phyloP scores from a whole-genome alignment of 1,140 invertebrate species.

The Tetragonula clypearis region DNA sequence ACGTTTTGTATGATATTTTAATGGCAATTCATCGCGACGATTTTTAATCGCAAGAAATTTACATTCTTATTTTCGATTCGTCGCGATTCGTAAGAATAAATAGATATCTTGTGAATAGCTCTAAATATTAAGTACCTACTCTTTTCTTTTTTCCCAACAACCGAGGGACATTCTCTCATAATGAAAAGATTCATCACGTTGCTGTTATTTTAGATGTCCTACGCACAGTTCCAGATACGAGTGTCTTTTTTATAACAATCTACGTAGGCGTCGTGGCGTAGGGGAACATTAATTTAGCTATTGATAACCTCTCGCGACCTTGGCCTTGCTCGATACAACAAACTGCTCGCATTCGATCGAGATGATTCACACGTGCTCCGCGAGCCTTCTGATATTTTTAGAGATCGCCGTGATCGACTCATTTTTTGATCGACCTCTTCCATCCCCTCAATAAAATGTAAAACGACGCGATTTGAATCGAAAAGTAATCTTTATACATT shows the following conservation, averaged over 20 bases:
- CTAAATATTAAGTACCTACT: too few relatives aligned
- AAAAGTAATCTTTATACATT: background rate
- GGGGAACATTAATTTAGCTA: slow-evolving; percentile 69
- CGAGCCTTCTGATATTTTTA: slow-evolving; percentile 36
- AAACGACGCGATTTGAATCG: background rate
- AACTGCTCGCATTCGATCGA: slow-evolving; percentile 44
- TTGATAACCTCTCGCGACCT: slow-evolving; percentile 67
- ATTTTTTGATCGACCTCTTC: background rate
- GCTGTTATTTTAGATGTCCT: background rate
- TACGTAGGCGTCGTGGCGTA: slow-evolving; percentile 21
- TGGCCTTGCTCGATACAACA: slow-evolving; percentile 69
- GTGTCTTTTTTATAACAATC: slow-evolving; percentile 38
- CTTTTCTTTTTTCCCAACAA: background rate
- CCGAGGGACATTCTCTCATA: background rate
- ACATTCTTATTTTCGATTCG: too few relatives aligned
- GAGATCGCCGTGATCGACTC: background rate
- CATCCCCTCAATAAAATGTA: background rate
- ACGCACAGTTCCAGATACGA: background rate
- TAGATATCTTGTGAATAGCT: too few relatives aligned
- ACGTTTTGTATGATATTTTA: too few relatives aligned
- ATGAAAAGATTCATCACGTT: background rate
- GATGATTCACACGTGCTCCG: slow-evolving; percentile 39
- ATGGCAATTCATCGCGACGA: too few relatives aligned
- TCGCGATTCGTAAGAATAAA: too few relatives aligned
- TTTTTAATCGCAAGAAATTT: too few relatives aligned